A percentile compares a stretch with the other conserved stretches of the same genome.
These are phyloP conservation scores for Schizopygopsis pylzovi DNA, from an alignment of 2,797 vertebrate species.

Conservation along the genomic window DNA sequence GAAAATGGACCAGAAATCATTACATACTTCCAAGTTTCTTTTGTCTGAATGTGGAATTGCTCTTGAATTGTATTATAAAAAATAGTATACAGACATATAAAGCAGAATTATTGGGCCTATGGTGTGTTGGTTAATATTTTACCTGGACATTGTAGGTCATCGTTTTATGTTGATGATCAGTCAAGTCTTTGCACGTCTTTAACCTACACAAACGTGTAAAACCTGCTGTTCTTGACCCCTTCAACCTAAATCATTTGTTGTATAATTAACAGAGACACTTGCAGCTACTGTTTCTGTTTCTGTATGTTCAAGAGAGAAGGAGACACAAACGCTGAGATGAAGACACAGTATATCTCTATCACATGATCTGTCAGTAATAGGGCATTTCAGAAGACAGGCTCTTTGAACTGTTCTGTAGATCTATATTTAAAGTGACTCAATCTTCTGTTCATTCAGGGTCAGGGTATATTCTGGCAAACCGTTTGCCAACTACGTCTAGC, in stretches of 20 bases:
- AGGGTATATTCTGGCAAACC: too few relatives aligned
- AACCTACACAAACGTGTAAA: not conserved
- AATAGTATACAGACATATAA: not conserved
- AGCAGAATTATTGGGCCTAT: not conserved
- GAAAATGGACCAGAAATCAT: not conserved
- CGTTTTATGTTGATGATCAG: not conserved
- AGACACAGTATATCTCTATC: not conserved
- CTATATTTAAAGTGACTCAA: conserved; percentile 23
- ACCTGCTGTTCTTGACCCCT: not conserved
- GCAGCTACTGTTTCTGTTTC: not conserved
- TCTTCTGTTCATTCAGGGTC: conserved; percentile 14
- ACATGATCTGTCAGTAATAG: not conserved
- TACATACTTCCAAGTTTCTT: not conserved
- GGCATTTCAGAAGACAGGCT: not conserved
- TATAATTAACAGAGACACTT: not conserved
- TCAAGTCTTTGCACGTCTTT: not conserved
- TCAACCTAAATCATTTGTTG: not conserved
- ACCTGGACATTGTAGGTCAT: not conserved
- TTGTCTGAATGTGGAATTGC: not conserved
- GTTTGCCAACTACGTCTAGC: too few relatives aligned
- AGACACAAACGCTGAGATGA: not conserved
- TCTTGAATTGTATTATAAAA: not conserved
- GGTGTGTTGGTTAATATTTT: not conserved
- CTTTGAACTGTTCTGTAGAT: not conserved
- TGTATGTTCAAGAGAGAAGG: not conserved